A percentile compares a stretch with the other conserved stretches of the same genome.
phyloP scores from a whole-genome alignment of 2,797 vertebrate species.

The Typhlichthys eigenmanni region DNA sequence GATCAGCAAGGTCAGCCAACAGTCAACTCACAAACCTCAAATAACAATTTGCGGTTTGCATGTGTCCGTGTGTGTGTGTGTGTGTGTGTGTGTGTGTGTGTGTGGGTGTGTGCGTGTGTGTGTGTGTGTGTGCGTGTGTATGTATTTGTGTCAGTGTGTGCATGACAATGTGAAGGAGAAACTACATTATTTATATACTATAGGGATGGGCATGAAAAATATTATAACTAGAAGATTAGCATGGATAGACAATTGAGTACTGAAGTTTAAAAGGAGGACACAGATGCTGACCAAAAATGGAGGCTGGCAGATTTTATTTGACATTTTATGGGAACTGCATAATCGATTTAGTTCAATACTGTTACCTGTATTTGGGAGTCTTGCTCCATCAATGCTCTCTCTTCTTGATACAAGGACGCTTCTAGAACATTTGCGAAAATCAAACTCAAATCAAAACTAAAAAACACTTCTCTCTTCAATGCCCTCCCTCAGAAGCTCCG shows the following conservation, averaged over 20 bases:
- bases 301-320: not conserved
- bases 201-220: not conserved
- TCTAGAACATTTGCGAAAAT: too few species aligned
- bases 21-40: conserved; percentile 14
- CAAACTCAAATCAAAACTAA: too few species aligned
- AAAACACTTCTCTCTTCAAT: too few species aligned
- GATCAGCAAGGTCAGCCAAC: conserved; percentile 48
- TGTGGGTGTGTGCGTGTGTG: conserved; percentile 3
- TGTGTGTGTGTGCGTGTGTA: not conserved
- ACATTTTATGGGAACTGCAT: too few species aligned
- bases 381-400: too few species aligned
- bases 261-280: too few species aligned
- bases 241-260: not conserved
- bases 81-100: not conserved
- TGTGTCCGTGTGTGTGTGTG: conserved; percentile 11
- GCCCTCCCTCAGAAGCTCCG: too few species aligned
- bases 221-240: conserved; percentile 5
- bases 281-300: conserved; percentile 3
- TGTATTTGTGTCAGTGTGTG: not conserved
- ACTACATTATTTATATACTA: too few species aligned
- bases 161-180: too few species aligned
- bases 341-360: too few species aligned
- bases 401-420: too few species aligned
- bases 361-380: too few species aligned
- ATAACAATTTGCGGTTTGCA: conserved; percentile 15